Evolutionary conservation across 2,113 vertebrate genomes (phyloP).

Genomic region (Hydrolagus affinis): DNA sequence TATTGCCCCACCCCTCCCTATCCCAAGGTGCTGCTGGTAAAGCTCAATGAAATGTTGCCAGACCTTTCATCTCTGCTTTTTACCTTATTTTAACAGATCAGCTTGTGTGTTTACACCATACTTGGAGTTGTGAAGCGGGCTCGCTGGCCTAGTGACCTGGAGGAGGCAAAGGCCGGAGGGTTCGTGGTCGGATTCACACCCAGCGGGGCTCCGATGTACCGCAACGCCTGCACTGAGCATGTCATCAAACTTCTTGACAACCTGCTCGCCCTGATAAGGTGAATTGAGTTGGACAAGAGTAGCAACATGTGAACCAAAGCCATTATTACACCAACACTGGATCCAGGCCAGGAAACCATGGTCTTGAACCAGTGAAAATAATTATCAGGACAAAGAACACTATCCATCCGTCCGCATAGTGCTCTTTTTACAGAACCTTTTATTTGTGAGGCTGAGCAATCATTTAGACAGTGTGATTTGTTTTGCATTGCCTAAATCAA

Average conservation of each 20-base stretch:
- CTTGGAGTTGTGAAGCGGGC: constrained; percentile 81
- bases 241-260: constrained; percentile 80
- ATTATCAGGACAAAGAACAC: too few relatives aligned
- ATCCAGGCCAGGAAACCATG: constrained; percentile 19
- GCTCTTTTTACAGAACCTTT: constrained; percentile 7
- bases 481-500: constrained; percentile 31
- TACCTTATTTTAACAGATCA: constrained; percentile 58
- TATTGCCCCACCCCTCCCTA: neutral
- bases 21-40: constrained; percentile 34
- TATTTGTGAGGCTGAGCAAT: constrained; percentile 21
- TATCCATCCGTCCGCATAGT: constrained; percentile 22
- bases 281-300: constrained; percentile 42
- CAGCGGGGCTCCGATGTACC: constrained; percentile 71
- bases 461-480: constrained; percentile 29
- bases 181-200: constrained; percentile 71
- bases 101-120: constrained; percentile 79
- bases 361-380: constrained; percentile 26
- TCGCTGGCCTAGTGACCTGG: constrained; percentile 72
- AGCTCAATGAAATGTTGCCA: constrained; percentile 12
- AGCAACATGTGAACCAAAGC: constrained; percentile 31
- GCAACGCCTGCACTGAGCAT: constrained; percentile 76
- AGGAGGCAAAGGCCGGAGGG: constrained; percentile 83
- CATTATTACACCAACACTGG: constrained; percentile 29
- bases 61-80: constrained; percentile 32
- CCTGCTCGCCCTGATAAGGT: constrained; percentile 85